Evolutionary conservation across 2,113 vertebrate genomes (phyloP), one percentile per base, ranked within the genome.

Genomic region (Lepisosteus osseus): DNA sequence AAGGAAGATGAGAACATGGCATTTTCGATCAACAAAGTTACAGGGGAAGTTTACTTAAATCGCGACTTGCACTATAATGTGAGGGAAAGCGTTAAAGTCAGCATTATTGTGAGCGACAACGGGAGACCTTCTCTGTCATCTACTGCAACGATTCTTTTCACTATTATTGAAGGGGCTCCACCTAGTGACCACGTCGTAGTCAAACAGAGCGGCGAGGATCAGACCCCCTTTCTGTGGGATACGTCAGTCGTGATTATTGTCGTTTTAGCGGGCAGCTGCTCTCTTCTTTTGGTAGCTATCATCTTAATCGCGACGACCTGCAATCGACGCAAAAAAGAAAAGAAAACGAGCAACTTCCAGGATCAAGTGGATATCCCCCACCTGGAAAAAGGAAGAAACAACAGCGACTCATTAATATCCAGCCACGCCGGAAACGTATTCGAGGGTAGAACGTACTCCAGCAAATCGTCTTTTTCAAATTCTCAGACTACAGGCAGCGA

Each of bases 281-380:
- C 96, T 7, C 87, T 99, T 72, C 93, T 99, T 14, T 89, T 98
- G 73, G 89, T 95, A 73, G 95, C 95, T 71, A 98, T 97, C 81
- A 90, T 99, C 87, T 93, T 95, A 76, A 97, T 97, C 0, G 95
- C 95, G 72, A 96, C 96, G 79, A 95, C 95, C 72, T 99, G 96
- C 87, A 95, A 94, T 85, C 92, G 86, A 51, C 90, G 92, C 74
- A 97, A 90, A 81, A 94, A 92, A 74, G 92, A 94, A 77, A 94
- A 88, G 1, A 83, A 85, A 73, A 83, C 90, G 56, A 88, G 85
- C 12, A 74, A 83, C 0, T 82, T 77, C 41, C 80, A 83, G 3
- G 83, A 87, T 6, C 80, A 87, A 29, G 82, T 82, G 70, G 86
- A 88, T 72, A 77, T 83, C 76, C 90, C 93, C 67, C 86, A 91